phyloP scores from a whole-genome alignment of 2,888 invertebrate genomes.

The Odontomyia ornata region DNA sequence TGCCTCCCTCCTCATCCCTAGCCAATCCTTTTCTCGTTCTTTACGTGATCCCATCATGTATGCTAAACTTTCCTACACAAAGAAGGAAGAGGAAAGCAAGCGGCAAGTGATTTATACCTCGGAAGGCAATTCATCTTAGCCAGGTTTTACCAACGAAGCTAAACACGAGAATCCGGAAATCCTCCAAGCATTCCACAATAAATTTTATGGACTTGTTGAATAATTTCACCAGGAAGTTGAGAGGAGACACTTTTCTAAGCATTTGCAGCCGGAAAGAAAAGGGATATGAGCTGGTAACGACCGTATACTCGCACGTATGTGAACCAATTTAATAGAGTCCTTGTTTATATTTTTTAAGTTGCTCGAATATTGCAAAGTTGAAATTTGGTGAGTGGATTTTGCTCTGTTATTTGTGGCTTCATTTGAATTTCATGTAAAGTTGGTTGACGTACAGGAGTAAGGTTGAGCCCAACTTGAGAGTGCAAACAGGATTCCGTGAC shows the following conservation, averaged over 20 bases:
- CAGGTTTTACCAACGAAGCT: conserved; percentile 48
- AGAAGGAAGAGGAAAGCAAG: conserved; percentile 39
- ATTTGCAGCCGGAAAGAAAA: not conserved
- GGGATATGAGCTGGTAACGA: not conserved
- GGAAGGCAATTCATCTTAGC: conserved; percentile 48
- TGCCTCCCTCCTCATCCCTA: not conserved
- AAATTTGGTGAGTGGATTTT: too few relatives aligned
- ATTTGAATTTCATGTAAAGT: too few relatives aligned
- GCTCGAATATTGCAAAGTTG: too few relatives aligned
- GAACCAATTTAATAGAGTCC: too few relatives aligned
- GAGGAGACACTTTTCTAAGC: not conserved
- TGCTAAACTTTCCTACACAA: conserved; percentile 36
- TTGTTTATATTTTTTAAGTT: too few relatives aligned
- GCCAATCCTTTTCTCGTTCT: conserved; percentile 3
- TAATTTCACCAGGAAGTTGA: conserved; percentile 41
- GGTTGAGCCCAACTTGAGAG: too few relatives aligned
- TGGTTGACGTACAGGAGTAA: too few relatives aligned
- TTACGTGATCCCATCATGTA: too few relatives aligned
- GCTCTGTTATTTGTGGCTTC: too few relatives aligned
- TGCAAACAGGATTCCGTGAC: too few relatives aligned
- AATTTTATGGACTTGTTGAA: conserved; percentile 50
- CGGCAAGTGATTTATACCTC: conserved; percentile 48
- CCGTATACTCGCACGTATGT: too few relatives aligned
- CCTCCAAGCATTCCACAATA: conserved; percentile 48
- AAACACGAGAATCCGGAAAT: conserved; percentile 49